phyloP scores from a whole-genome alignment of 1,140 invertebrate species.

The Adoxophyes honmai region DNA sequence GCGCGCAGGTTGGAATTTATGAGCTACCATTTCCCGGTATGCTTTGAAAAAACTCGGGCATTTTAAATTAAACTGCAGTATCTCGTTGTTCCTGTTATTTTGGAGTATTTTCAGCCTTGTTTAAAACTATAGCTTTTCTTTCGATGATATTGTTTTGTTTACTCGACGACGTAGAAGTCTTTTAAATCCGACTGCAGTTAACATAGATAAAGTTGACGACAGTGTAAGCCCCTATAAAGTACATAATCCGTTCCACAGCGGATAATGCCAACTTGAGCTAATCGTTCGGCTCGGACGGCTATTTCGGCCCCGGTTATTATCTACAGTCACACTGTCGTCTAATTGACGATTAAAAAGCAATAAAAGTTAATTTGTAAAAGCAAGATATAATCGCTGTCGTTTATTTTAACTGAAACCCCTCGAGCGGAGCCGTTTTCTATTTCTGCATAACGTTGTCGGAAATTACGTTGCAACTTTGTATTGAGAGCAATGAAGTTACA shows the following conservation, averaged over 20 bases:
- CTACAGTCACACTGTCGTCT: conserved; percentile 2
- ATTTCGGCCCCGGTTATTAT: conserved; percentile 2
- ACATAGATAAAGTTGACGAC: neutral
- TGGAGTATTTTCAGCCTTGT: no score
- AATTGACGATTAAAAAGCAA: conserved; percentile 1
- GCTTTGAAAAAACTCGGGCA: no score
- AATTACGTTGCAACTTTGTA: no score
- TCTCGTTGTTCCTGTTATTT: no score
- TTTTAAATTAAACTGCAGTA: no score
- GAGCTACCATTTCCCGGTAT: no score
- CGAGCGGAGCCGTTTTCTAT: neutral
- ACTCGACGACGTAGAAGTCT: no score
- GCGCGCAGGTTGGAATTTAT: no score
- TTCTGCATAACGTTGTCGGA: neutral
- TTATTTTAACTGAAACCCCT: neutral
- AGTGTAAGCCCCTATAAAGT: neutral
- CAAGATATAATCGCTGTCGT: neutral
- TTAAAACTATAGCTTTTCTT: no score
- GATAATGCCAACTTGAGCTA: conserved; percentile 7
- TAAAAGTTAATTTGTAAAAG: neutral
- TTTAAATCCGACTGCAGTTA: neutral
- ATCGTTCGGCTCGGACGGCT: conserved; percentile 6
- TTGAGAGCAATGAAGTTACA: neutral
- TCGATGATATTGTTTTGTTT: no score
- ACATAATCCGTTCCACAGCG: conserved; percentile 3